These are phyloP conservation scores for Mycteria americana DNA, from an alignment of 2,797 vertebrate species.

Conservation along the genomic window DNA sequence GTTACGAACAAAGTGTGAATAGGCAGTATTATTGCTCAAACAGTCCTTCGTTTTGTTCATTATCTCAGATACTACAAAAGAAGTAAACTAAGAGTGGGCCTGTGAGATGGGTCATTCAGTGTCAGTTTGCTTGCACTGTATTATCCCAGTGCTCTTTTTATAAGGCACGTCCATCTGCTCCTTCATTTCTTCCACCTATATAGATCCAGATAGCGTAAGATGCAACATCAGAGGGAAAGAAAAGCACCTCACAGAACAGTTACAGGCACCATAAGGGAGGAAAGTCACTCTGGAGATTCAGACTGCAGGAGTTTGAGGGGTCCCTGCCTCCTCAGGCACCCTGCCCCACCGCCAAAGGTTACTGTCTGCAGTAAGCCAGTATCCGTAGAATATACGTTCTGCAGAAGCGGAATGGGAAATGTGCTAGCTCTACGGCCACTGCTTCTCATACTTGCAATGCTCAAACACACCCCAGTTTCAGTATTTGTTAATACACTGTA, in stretches of 20 bases:
- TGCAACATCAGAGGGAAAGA: background rate
- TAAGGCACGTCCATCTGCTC: constrained; percentile 4
- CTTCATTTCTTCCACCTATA: constrained; percentile 17
- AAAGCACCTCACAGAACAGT: background rate
- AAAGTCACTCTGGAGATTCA: background rate
- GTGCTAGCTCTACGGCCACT: background rate
- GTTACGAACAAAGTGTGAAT: background rate
- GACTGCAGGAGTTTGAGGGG: background rate
- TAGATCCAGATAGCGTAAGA: background rate
- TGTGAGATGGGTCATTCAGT: constrained; percentile 8
- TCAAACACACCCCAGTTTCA: background rate
- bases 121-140: background rate
- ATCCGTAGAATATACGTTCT: accelerated
- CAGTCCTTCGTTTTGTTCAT: background rate
- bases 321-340: background rate
- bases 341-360: background rate
- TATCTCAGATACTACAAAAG: background rate
- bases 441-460: background rate
- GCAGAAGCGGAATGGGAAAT: background rate
- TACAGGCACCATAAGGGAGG: background rate
- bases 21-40: constrained; percentile 17
- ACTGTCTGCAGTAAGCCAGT: background rate
- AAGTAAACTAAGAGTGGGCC: background rate
- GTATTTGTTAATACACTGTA: background rate
- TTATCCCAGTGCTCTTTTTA: background rate